A percentile compares a stretch with the other conserved stretches of the same genome.
phyloP scores from a whole-genome alignment of 2,797 vertebrate genomes.

The Sebastes diaconus region DNA sequence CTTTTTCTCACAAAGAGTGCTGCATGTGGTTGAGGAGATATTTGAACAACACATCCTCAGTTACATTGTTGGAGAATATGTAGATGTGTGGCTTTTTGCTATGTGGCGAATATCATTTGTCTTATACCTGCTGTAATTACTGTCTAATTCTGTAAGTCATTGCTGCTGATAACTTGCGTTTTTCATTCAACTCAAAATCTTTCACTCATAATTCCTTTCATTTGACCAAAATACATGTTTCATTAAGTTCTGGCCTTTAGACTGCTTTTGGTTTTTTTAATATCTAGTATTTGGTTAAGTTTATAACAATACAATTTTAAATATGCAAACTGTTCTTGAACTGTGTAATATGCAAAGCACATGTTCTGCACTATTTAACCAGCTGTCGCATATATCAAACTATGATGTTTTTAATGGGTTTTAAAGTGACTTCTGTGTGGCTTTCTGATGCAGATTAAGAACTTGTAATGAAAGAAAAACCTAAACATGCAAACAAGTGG shows the following conservation, averaged over 20 bases:
- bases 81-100: not conserved
- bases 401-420: slow-evolving; percentile 11
- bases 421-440: slow-evolving; percentile 30
- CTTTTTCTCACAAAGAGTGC: not conserved
- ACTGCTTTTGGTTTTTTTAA: not conserved
- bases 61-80: not conserved
- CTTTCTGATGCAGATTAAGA: slow-evolving; percentile 18
- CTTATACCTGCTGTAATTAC: not conserved
- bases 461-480: slow-evolving; percentile 28
- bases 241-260: not conserved
- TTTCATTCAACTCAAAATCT: not conserved
- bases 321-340: slow-evolving; percentile 9
- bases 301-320: not conserved
- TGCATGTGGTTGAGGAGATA: not conserved
- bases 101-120: not conserved
- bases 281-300: not conserved
- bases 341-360: slow-evolving; percentile 21
- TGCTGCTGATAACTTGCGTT: not conserved
- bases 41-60: not conserved
- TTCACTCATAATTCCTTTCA: not conserved
- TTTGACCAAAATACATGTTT: not conserved
- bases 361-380: slow-evolving; percentile 32
- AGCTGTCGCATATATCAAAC: slow-evolving; percentile 30
- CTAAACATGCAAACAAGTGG: slow-evolving; percentile 5
- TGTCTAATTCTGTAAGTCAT: not conserved